These are phyloP conservation scores for Aldabrachelys gigantea DNA, from an alignment of 2,113 vertebrate species.

Conservation along the genomic window DNA sequence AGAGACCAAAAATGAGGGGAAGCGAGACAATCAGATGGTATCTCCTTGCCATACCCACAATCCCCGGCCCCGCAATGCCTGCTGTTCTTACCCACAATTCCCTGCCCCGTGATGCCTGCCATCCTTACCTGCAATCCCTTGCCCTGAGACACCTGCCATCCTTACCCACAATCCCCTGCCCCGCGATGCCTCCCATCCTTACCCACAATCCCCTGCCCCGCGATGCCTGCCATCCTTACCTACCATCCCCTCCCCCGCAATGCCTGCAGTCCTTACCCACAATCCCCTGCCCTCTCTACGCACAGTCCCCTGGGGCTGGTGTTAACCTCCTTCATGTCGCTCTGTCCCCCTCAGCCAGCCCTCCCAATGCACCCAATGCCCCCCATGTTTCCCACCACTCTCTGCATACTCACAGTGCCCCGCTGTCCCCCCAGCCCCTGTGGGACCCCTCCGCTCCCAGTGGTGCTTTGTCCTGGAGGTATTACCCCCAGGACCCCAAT, in stretches of 20 bases:
- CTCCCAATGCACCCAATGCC: neutral
- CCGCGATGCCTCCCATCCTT: no score
- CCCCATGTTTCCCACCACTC: neutral
- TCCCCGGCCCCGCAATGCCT: neutral
- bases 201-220: neutral
- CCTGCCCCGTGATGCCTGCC: accelerated
- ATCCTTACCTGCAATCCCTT: neutral
- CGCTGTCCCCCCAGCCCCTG: no score
- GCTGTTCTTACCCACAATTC: neutral
- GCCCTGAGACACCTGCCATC: neutral
- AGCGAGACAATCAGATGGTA: neutral
- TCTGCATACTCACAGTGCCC: neutral
- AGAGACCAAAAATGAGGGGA: neutral
- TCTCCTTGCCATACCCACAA: neutral
- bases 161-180: neutral
- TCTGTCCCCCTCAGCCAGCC: neutral
- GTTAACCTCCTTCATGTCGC: neutral
- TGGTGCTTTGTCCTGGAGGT: neutral
- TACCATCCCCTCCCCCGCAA: neutral
- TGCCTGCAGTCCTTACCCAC: neutral
- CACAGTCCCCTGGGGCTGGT: neutral
- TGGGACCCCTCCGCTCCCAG: neutral
- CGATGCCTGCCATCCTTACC: neutral
- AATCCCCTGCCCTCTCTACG: neutral
- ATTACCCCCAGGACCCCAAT: neutral